These are phyloP conservation scores for Cryptotermes secundus DNA, from an alignment of 1,140 invertebrate species.

Conservation along the genomic window DNA sequence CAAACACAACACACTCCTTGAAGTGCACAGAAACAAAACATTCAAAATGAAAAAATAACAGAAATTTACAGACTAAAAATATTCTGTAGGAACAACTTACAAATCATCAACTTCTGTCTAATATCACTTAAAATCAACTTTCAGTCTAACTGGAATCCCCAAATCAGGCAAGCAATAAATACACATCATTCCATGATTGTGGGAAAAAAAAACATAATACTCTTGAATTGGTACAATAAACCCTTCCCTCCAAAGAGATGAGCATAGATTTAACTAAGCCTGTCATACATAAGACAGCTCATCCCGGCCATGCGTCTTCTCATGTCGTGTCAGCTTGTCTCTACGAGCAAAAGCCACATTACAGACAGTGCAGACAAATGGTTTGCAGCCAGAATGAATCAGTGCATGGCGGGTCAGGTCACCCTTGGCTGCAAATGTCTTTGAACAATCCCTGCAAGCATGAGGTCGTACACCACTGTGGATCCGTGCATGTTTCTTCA, in stretches of 20 bases:
- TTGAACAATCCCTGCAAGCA: conserved; percentile 48
- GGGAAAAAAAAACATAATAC: not conserved
- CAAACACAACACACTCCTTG: not conserved
- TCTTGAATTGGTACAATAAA: not conserved
- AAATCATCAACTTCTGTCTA: not conserved
- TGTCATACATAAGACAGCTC: not conserved
- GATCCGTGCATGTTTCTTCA: conserved; percentile 37
- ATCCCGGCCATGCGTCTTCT: not conserved
- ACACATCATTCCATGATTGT: not conserved
- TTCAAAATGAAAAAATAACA: not conserved
- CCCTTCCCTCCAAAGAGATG: not conserved
- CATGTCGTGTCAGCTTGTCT: conserved; percentile 27
- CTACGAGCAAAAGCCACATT: conserved; percentile 43
- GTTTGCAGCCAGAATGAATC: conserved; percentile 54
- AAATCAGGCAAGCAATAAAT: not conserved
- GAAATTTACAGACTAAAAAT: not conserved
- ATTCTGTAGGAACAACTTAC: not conserved
- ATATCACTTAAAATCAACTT: not conserved
- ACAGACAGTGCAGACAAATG: conserved; percentile 54
- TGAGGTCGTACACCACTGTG: conserved; percentile 40
- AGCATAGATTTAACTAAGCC: not conserved
- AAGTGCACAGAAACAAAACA: not conserved
- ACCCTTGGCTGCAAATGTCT: conserved; percentile 47
- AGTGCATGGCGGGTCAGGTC: conserved; percentile 52
- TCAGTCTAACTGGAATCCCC: not conserved